These are phyloP conservation scores for Eolophus roseicapilla DNA, from an alignment of 2,113 vertebrate species.

Conservation along the genomic window DNA sequence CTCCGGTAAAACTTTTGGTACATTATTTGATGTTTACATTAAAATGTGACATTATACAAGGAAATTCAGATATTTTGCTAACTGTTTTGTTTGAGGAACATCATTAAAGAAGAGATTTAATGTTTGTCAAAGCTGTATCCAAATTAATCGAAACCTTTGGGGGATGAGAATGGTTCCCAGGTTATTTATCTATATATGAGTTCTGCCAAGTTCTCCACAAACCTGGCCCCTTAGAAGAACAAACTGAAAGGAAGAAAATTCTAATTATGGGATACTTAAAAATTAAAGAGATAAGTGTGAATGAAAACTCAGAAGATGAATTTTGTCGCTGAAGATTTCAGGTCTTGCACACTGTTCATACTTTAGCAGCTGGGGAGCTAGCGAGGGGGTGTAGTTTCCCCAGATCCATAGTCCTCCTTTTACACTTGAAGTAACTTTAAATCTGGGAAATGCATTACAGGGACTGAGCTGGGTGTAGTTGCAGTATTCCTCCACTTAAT, in stretches of 20 bases:
- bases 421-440: slow-evolving; percentile 59
- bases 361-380: slow-evolving; percentile 2
- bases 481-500: not conserved
- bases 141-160: slow-evolving; percentile 67
- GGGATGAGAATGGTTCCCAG: slow-evolving; percentile 40
- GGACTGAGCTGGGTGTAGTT: slow-evolving; percentile 14
- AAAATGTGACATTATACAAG: slow-evolving; percentile 92
- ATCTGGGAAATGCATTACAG: slow-evolving; percentile 9
- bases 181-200: slow-evolving; percentile 23
- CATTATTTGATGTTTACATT: slow-evolving; percentile 97
- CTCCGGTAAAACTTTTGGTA: slow-evolving; percentile 84
- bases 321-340: slow-evolving; percentile 32
- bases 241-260: slow-evolving; percentile 3
- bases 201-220: slow-evolving; percentile 53
- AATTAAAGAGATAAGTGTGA: slow-evolving; percentile 27
- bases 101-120: slow-evolving; percentile 79
- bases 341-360: slow-evolving; percentile 56
- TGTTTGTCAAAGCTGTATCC: slow-evolving; percentile 77
- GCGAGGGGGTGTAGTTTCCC: not conserved
- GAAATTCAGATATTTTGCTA: slow-evolving; percentile 90
- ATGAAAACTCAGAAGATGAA: slow-evolving; percentile 35
- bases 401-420: slow-evolving; percentile 8
- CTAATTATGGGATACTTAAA: not conserved
- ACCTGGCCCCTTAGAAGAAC: slow-evolving; percentile 55
- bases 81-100: slow-evolving; percentile 86